phyloP scores from a whole-genome alignment of 2,797 vertebrate species.

The Aplochiton taeniatus region DNA sequence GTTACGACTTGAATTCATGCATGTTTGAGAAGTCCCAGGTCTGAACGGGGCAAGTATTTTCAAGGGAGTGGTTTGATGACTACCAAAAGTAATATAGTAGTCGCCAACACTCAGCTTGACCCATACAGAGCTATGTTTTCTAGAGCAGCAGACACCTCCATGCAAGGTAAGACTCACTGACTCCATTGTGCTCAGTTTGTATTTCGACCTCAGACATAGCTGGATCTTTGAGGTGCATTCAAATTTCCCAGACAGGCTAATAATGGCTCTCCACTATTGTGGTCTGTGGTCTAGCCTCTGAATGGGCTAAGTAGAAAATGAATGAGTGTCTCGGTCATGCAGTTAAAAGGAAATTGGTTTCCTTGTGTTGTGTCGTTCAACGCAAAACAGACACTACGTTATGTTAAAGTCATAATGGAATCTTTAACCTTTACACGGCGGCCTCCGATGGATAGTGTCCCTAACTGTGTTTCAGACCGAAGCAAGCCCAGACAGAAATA shows the following conservation, averaged over 20 bases:
- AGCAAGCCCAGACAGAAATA: slow-evolving; percentile 49
- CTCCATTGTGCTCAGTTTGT: not conserved
- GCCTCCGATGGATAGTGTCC: slow-evolving; percentile 60
- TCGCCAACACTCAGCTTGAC: too few species aligned
- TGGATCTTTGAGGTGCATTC: slow-evolving; percentile 31
- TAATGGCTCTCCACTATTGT: slow-evolving; percentile 57
- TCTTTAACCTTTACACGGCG: slow-evolving; percentile 49
- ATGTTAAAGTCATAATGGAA: slow-evolving; percentile 63
- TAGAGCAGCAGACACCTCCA: too few species aligned
- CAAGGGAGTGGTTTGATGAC: too few species aligned
- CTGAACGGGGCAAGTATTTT: too few species aligned
- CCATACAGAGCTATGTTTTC: too few species aligned
- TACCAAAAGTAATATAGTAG: too few species aligned
- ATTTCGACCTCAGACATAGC: slow-evolving; percentile 28
- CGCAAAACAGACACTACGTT: slow-evolving; percentile 60
- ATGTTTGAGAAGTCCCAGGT: too few species aligned
- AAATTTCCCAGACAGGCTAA: slow-evolving; percentile 46
- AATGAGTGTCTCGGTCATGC: slow-evolving; percentile 71
- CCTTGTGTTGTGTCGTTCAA: slow-evolving; percentile 55
- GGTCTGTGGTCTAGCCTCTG: slow-evolving; percentile 54
- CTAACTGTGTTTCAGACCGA: slow-evolving; percentile 55
- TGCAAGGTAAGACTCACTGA: too few species aligned
- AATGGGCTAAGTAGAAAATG: slow-evolving; percentile 60
- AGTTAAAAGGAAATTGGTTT: slow-evolving; percentile 69
- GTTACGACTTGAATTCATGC: too few species aligned